Evolutionary conservation across 1,140 invertebrate genomes (phyloP), one percentile per base, ranked within the genome.

Genomic region (Papilio polyxenes): DNA sequence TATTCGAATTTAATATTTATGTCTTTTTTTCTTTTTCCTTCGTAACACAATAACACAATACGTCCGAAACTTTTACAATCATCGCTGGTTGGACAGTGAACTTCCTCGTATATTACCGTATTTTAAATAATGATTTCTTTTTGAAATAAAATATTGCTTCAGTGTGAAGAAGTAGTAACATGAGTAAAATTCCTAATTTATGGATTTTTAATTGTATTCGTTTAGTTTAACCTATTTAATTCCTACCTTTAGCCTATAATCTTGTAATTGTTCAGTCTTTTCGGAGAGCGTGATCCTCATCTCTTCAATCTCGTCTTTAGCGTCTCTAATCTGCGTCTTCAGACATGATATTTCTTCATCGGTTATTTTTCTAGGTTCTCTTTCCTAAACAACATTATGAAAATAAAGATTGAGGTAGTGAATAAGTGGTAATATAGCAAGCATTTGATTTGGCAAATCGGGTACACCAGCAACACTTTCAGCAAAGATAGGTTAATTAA

Each of bases 231-330:
- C 23, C 23, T 31, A 31, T 31, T 59, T 59, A 59, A 1, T 59
- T 59, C 15, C 13, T 85, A 96, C 96, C 92, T 97, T 97, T 75
- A 96, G 95, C 69, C 96, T 94, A 89, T 97, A 97, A 76, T 97
- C 96, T 77, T 97, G 96, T 15, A 97, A 86, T 89, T 97, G 96
- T n/a, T 94, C 91, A 5, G 95, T 95, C 87, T 97, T 96, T 87
- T 97, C 97, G 69, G 96, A 95, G 80, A 96, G 95, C 10, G 96
- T 92, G 44, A 95, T 95, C 84, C 95, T 95, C 78, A 96, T 91
- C 89, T 97, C 97, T 65, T 97, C 96, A 3, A 96, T 84, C 86
- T 97, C 96, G 76, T 96, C 96, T 86, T 95, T 96, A 31, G 95
- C 88, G 83, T 96, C 95, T 53, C 95, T 91, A 77, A 96, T 95